These are phyloP conservation scores for Timema cristinae DNA, from an alignment of 2,888 invertebrate genomes.

Conservation along the genomic window DNA sequence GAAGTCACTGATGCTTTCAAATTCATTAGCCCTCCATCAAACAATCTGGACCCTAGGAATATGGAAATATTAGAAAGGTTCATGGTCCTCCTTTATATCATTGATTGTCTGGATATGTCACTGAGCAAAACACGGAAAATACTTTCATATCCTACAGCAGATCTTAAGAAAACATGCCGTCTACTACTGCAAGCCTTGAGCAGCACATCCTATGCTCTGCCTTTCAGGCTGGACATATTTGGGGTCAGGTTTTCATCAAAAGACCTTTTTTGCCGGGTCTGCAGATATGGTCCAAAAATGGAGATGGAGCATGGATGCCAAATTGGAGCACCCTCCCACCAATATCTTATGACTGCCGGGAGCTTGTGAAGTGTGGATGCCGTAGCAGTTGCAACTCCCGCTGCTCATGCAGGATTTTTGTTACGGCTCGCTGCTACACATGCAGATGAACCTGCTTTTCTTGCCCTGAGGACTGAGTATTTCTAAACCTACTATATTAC, in stretches of 20 bases:
- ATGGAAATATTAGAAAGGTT: neutral
- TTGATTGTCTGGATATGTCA: conserved; percentile 6
- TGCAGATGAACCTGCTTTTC: neutral
- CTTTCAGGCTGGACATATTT: neutral
- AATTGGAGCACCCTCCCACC: conserved; percentile 6
- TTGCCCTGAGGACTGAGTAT: neutral
- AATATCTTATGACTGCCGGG: neutral
- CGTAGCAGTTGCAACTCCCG: neutral
- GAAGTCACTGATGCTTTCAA: neutral
- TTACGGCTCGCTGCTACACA: conserved; percentile 5
- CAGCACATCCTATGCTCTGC: neutral
- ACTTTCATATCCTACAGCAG: neutral
- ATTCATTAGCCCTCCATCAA: neutral
- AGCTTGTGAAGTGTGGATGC: conserved; percentile 7
- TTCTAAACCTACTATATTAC: neutral
- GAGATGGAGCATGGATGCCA: neutral
- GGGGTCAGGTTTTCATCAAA: neutral
- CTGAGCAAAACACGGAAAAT: neutral
- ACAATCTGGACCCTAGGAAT: neutral
- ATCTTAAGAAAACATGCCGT: neutral
- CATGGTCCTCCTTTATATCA: neutral
- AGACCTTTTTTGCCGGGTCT: neutral
- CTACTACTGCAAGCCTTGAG: neutral
- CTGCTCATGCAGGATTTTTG: conserved; percentile 5
- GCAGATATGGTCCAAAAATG: neutral